These are phyloP conservation scores for Prionace glauca DNA, from an alignment of 2,797 vertebrate genomes.

Conservation along the genomic window DNA sequence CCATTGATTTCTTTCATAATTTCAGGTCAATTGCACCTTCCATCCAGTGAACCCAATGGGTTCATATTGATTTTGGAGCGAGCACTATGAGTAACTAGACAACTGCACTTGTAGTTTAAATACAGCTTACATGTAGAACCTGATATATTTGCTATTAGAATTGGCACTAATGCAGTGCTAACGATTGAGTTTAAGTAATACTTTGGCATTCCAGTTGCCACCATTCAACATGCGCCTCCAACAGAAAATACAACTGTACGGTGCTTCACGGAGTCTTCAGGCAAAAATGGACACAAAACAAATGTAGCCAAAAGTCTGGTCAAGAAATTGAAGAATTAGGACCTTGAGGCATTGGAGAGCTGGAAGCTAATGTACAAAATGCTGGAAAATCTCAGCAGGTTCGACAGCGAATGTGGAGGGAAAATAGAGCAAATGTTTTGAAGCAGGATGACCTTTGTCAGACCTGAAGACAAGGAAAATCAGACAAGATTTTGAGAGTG, in stretches of 20 bases:
- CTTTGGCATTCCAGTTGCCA: neutral
- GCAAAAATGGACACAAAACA: neutral
- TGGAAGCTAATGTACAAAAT: neutral
- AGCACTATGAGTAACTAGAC: neutral
- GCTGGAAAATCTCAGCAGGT: too few relatives aligned
- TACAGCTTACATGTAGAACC: neutral
- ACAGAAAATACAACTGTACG: neutral
- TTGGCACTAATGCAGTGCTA: neutral
- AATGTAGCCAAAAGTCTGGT: neutral
- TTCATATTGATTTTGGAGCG: neutral
- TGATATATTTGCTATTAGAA: neutral
- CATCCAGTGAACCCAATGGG: neutral
- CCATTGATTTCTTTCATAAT: neutral
- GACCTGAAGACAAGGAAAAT: too few relatives aligned
- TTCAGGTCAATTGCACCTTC: slow-evolving; percentile 9
- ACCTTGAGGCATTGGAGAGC: neutral
- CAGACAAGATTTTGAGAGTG: too few relatives aligned
- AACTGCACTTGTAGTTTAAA: neutral
- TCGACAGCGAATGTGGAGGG: too few relatives aligned
- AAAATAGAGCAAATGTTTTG: too few relatives aligned
- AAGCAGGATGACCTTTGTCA: too few relatives aligned
- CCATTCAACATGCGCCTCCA: neutral
- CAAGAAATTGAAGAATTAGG: neutral
- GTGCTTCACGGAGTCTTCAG: neutral
- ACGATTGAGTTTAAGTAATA: neutral